phyloP scores from a whole-genome alignment of 64 coral and sea anemone species.

The Stichodactyla mertensii region DNA sequence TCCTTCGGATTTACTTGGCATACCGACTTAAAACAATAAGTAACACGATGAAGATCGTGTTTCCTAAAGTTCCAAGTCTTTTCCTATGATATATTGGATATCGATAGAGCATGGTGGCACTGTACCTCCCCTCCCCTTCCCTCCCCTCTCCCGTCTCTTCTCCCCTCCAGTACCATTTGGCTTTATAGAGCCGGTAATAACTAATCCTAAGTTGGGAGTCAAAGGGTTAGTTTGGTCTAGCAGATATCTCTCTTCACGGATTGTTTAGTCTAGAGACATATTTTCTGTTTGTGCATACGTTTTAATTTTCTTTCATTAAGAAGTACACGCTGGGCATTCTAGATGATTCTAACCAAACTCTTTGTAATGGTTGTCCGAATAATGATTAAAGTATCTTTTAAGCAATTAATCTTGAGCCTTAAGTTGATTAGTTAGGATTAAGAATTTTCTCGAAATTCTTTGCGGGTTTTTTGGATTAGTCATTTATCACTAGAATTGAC shows the following conservation, averaged over 20 bases:
- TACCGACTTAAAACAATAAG: neutral
- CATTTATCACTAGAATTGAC: neutral
- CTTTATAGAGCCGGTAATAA: neutral
- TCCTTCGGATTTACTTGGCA: neutral
- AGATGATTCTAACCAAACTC: neutral
- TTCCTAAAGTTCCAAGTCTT: too few relatives aligned
- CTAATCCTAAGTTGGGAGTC: neutral
- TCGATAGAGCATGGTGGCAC: too few relatives aligned
- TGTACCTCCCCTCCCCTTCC: neutral
- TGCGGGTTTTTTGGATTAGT: neutral
- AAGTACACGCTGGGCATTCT: neutral
- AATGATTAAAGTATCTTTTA: neutral
- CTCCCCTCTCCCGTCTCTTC: neutral
- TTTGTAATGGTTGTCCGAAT: neutral
- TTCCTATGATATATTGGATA: too few relatives aligned
- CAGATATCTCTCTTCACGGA: neutral
- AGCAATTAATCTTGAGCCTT: neutral
- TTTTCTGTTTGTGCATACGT: neutral
- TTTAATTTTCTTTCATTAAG: neutral
- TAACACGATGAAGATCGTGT: too few relatives aligned
- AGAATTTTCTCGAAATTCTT: neutral
- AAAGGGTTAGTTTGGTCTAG: neutral
- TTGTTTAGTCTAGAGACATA: neutral
- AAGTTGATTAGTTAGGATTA: neutral
- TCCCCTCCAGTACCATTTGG: neutral